Conservation (phyloP, 2,797 vertebrate genomes). For the Presbytis comata region DNA sequence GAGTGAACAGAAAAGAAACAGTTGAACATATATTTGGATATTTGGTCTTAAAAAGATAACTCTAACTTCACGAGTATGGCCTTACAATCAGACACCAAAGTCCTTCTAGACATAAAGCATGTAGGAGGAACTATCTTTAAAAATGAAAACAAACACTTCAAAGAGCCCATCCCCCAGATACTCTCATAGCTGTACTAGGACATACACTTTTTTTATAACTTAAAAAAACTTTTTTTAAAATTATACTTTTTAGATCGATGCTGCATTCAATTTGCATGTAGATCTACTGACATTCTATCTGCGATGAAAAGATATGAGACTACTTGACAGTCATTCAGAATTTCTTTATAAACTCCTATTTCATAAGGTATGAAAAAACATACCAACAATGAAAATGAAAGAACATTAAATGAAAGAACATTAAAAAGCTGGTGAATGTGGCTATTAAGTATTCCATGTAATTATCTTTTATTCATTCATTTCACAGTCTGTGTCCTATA, state of each 20-base stretch:
- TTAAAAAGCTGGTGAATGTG: slow-evolving; percentile 17
- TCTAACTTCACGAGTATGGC: neutral
- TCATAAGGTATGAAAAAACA: neutral
- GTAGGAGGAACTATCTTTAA: neutral
- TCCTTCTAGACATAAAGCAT: neutral
- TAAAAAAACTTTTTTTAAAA: neutral
- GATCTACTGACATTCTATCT: neutral
- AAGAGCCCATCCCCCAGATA: neutral
- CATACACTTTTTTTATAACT: neutral
- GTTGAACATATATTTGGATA: neutral
- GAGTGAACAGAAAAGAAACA: neutral
- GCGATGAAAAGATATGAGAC: neutral
- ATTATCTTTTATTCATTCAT: slow-evolving; percentile 56
- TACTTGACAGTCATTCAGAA: neutral
- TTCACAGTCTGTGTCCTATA: slow-evolving; percentile 13
- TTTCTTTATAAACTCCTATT: slow-evolving; percentile 9
- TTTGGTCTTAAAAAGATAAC: neutral
- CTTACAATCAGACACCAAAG: slow-evolving; percentile 11
- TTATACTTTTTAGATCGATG: neutral
- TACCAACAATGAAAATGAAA: neutral
- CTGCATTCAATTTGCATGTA: neutral
- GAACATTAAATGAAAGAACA: slow-evolving; percentile 48
- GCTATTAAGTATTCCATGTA: neutral
- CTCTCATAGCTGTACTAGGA: neutral
- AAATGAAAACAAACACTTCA: slow-evolving; percentile 31